Conservation (phyloP, 2,113 vertebrate species). For the Cololabis saira region DNA sequence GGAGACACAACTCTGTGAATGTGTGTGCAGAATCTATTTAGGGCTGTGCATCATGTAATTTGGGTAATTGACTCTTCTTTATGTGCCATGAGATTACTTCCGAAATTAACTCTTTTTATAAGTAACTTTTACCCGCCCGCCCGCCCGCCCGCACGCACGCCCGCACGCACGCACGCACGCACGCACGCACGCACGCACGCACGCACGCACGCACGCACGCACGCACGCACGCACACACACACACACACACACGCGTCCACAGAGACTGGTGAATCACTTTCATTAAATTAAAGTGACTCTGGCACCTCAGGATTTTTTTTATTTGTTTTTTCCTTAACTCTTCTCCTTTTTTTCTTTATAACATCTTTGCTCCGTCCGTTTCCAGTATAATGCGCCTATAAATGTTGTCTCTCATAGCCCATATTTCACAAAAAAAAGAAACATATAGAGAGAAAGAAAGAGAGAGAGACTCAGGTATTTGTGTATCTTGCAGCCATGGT, state of each 20-base stretch:
- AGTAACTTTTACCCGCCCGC: not conserved
- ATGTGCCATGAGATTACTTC: constrained; percentile 31
- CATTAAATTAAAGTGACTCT: constrained; percentile 59
- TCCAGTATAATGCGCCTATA: constrained; percentile 22
- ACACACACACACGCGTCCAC: not conserved
- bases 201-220: not conserved
- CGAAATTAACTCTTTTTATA: constrained; percentile 41
- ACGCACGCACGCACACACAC: constrained; percentile 1
- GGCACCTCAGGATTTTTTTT: constrained; percentile 35
- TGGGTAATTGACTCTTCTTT: constrained; percentile 56
- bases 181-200: not conserved
- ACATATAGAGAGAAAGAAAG: not conserved
- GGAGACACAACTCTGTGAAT: not conserved
- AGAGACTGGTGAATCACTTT: constrained; percentile 52
- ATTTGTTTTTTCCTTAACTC: constrained; percentile 48
- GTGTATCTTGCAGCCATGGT: not conserved
- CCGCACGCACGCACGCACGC: not conserved
- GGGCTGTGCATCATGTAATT: constrained; percentile 43
- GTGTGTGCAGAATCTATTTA: constrained; percentile 24
- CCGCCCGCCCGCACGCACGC: not conserved
- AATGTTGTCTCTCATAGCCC: constrained; percentile 27
- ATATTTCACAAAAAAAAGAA: not conserved
- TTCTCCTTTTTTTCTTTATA: constrained; percentile 8
- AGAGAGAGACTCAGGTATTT: constrained; percentile 5
- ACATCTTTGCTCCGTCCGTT: constrained; percentile 34